Evolutionary conservation across 2,797 vertebrate species (phyloP), one percentile per base, ranked within the genome.

Genomic region (Rhabdomys pumilio): DNA sequence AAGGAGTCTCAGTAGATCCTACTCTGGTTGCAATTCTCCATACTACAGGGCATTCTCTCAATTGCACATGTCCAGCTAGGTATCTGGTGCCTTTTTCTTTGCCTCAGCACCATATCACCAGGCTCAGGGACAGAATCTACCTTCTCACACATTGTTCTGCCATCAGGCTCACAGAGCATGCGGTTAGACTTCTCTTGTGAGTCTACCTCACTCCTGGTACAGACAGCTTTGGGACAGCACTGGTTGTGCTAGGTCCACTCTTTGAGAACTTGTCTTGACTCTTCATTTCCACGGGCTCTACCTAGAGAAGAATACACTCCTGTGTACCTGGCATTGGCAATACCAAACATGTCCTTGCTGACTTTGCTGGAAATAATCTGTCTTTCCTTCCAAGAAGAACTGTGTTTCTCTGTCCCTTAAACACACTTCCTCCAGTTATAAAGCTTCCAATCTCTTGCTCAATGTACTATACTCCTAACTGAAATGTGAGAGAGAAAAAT

Each of bases 401-500:
- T 63, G 12, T 19, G 44, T 20, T 29, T 44, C 38, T 17, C 15
- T 76, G 29, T 44, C 53, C 65, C 29, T 92, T 88, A 80, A 83
- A 22, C 8, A 7, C 15, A 7, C 41, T n/a, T 82, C 50, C 65
- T 8, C n/a, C 15, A 14, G 57, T 92, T 59, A 55, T 22, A 29
- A 88, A 67, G 29, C 38, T 53, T 86, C 41, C 57, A 59, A 80
- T 34, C 14, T 34, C 38, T 69, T 47, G 3, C n/a, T 72, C 20
- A 53, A 53, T 2, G 26, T 13, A 50, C 73, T 41, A n/a, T 2
- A 9, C 17, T 76, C 13, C 44, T 47, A 65, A 76, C 29, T 73
- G 47, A 92, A 96, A 83, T 90, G 14, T 76, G 10, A 85, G 4
- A 94, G 69, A 50, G 65, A 80, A 80, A 61, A 72, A 91, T 41